Evolutionary conservation across 2,888 invertebrate genomes (phyloP).

Genomic region (Amblyjoppa fuscipennis): DNA sequence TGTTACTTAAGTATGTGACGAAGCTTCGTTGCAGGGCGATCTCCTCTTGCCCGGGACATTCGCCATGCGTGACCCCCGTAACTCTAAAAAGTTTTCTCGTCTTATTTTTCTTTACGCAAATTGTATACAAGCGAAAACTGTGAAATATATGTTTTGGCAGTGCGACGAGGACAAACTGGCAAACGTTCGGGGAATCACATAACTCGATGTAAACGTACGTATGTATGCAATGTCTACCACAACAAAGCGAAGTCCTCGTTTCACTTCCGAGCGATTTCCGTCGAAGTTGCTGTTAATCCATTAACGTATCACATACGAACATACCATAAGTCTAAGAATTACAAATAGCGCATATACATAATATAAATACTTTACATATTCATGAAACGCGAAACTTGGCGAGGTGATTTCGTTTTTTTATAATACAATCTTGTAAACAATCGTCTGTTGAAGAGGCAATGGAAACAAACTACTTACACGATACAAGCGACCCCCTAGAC

Average conservation of each 20-base stretch:
- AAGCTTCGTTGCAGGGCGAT: constrained; percentile 18
- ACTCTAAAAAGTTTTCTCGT: not conserved
- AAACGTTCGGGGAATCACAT: not conserved
- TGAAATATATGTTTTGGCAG: constrained; percentile 37
- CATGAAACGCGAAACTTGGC: constrained; percentile 57
- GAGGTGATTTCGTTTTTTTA: constrained; percentile 66
- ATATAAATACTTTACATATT: constrained; percentile 53
- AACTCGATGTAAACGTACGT: not conserved
- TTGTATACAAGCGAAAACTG: constrained; percentile 5
- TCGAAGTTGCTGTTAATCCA: constrained; percentile 52
- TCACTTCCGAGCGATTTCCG: constrained; percentile 53
- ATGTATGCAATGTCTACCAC: not conserved
- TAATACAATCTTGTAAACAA: constrained; percentile 69
- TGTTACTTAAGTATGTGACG: constrained; percentile 79
- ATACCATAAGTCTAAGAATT: constrained; percentile 65
- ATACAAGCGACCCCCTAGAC: constrained; percentile 68
- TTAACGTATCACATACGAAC: constrained; percentile 55
- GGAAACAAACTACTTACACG: constrained; percentile 59
- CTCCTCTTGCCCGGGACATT: constrained; percentile 8
- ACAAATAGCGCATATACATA: constrained; percentile 58
- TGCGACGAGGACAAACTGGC: constrained; percentile 49
- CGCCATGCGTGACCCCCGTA: constrained; percentile 39
- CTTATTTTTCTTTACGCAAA: constrained; percentile 18
- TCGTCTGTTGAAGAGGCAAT: constrained; percentile 64
- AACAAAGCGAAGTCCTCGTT: constrained; percentile 49